Evolutionary conservation across 2,797 vertebrate genomes (phyloP), one percentile per base, ranked within the genome.

Genomic region (Neomorphus geoffroyi): DNA sequence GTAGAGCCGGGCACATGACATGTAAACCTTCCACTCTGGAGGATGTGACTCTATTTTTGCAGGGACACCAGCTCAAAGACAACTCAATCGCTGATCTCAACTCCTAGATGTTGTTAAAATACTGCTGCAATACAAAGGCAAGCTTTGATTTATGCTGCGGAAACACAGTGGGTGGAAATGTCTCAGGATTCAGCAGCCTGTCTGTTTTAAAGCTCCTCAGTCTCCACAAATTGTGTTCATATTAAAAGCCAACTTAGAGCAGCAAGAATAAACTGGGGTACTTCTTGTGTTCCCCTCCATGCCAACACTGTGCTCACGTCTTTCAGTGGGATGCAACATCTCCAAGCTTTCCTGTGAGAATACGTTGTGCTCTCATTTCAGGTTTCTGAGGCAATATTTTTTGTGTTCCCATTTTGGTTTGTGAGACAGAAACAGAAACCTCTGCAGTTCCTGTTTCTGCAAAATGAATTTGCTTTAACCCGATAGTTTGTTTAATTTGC

Each of bases 81-180:
- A 57, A 56, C 71, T 87, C 90, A 64, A 45, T 89, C 67, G 65
- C 72, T 61, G 46, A 54, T 87, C 88, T 82, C 61, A 85, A 83
- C 92, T 82, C 80, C 57, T 45, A 87, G 86, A 85, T 12, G 1
- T 82, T 93, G 86, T 48, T 92, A 85, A 67, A 92, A 87, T 71
- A 78, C 67, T 1, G 2, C 90, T 90, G 75, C 67, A 0, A 21
- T 94, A 94, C 90, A 96, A 97, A 96, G 86, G 80, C 79, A 92
- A 43, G 81, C 80, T 95, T 94, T 95, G 95, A 94, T 97, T 96
- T 92, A 95, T 92, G 86, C 93, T 74, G 67, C 85, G 86, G 89
- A 96, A 95, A 96, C 90, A 96, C 83, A 82, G 95, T 93, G 75
- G 93, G 94, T 92, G 86, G 92, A 96, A 95, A 93, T 89, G 58